phyloP scores from a whole-genome alignment of 2,113 vertebrate genomes.

The Cephalophus harveyi region DNA sequence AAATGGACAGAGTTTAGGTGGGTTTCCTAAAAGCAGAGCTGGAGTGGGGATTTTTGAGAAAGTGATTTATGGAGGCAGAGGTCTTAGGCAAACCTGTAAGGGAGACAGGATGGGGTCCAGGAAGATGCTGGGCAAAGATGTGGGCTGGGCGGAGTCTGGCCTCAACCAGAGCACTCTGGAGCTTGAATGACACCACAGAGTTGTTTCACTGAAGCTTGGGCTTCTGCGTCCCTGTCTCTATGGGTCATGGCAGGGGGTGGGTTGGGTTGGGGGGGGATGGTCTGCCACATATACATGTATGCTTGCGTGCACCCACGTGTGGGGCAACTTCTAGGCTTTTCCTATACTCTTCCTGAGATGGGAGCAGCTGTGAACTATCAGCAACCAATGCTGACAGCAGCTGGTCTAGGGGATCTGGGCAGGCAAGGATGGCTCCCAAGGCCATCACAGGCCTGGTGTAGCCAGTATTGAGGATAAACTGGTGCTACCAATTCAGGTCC shows the following conservation, averaged over 20 bases:
- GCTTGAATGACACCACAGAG: not conserved
- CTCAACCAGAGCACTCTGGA: not conserved
- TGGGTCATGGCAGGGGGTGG: not conserved
- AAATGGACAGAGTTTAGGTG: not conserved
- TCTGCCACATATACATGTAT: not conserved
- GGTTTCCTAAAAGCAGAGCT: not conserved
- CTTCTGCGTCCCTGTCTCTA: not conserved
- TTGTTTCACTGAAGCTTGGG: not conserved
- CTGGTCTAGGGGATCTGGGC: not conserved
- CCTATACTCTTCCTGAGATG: not conserved
- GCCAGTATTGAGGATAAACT: not conserved
- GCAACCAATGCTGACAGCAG: not conserved
- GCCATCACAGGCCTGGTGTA: not conserved
- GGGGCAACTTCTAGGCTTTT: not conserved
- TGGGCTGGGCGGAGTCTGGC: not conserved
- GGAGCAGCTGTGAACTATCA: not conserved
- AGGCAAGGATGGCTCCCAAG: not conserved
- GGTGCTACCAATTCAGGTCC: not conserved
- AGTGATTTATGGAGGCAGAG: not conserved
- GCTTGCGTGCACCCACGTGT: fast-evolving
- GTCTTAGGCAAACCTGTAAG: not conserved
- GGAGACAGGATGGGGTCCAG: not conserved
- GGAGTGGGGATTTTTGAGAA: not conserved
- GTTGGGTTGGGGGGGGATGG: not conserved
- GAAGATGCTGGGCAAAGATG: not conserved